Base-by-base conservation (phyloP, 2,888 invertebrate species). In the Cynaeus angustus region DNA sequence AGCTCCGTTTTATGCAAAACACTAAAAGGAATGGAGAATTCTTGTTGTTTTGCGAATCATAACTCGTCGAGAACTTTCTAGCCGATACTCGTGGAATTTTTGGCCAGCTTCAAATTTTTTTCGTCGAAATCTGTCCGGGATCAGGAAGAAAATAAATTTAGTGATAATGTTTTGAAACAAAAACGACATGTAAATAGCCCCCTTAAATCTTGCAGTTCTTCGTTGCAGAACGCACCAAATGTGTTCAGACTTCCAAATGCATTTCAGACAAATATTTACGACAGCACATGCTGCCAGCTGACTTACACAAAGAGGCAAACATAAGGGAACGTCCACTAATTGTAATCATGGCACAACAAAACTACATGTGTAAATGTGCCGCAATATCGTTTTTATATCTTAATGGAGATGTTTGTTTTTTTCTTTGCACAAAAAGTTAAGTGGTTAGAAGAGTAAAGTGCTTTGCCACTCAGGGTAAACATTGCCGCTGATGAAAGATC, bases 321-420 rank as follows among this genome's bases (percentile, higher is more conserved):
- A 56, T 43, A 56, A 56, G 37, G 41, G 56, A 56, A 41, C 26
- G 56, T 41, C 56, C 50, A 50, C 61, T 68, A 68, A 68, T 68
- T 68, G 68, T 61, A 58, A 61, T 68, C 46, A 61, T 68, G 59
- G 53, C 61, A 53, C 53, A 68, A 64, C 64, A 55, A 43, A 55
- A 61, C 52, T 61, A 66, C 66, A 70, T 56, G 66, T 67, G 67
- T 70, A 62, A 66, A 66, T 67, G 69, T 30, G 56, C 52, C 14
- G 48, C 55, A 73, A 71, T 71, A 71, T 66, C 70, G 67, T 68
- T 68, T 59, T 67, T 69, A 68, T 70, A 70, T 75, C 73, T 75
- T 77, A 77, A 77, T 77, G 75, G 75, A 74, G 67, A 70, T 70
- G 68, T 74, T 73, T 74, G 74, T 71, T 74, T 74, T 76, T 56